Base-by-base conservation (phyloP, 2,113 vertebrate genomes). In the Rostratula benghalensis region DNA sequence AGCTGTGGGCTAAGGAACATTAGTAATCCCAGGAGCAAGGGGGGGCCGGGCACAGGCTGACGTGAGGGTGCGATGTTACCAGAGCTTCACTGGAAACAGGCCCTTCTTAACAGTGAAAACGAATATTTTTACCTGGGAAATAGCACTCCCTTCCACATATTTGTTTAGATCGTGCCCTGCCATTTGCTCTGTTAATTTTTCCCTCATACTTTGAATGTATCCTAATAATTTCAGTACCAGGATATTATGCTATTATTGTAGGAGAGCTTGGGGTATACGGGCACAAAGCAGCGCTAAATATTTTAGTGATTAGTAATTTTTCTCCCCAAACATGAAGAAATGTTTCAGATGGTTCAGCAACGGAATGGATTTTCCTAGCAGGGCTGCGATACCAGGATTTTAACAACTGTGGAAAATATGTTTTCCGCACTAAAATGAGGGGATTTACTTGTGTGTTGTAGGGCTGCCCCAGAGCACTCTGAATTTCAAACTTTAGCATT, bases 351-450 rank as follows among this genome's bases (percentile, higher is more conserved):
- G 48, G 35, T 71, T 96, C 68, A 84, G 67, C 85, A 97, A 60
- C 68, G 90, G 60, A 92, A 64, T 7, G 79, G 76, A 81, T 96
- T 96, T 78, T 92, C 68, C 80, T 81, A 84, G 76, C 25, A 65
- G 23, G 37, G 60, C 57, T 89, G 64, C 3, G 28, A 51, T 71
- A 81, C 57, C 21, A 8, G 51, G 43, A 51, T 83, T 84, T 87
- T 89, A 96, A 92, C 83, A 89, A 84, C 89, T 95, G 86, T 93
- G 94, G 91, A 94, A 89, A 97, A 91, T 43, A 73, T 1, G 39
- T 89, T 96, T 94, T 94, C 83, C 14, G 6, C 77, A 82, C 77
- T 75, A 75, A 67, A 92, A 91, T 87, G 10, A 61, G 19, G 57
- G 63, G 61, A 95, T 95, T 90, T 95, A 19, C 64, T 79, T 70